These are phyloP conservation scores for Oscheius onirici DNA, from an alignment of 2,888 invertebrate species.

Conservation along the genomic window DNA sequence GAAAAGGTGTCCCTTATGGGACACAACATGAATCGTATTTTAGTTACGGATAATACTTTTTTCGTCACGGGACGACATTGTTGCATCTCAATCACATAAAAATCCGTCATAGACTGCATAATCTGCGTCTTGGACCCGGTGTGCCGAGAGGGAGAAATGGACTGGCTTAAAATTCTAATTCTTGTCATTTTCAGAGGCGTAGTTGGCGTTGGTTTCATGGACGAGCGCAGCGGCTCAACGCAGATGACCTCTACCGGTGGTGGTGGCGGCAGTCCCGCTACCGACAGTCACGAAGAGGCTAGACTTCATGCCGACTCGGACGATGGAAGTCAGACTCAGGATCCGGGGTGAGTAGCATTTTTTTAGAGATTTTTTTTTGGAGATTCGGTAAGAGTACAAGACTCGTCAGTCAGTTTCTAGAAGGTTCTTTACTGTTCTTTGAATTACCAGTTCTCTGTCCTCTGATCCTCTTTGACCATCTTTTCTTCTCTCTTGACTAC, in stretches of 20 bases:
- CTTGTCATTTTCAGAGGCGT: conserved; percentile 31
- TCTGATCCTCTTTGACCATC: too few species aligned
- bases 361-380: background rate
- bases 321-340: conserved; percentile 58
- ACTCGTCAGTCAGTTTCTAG: background rate
- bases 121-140: background rate
- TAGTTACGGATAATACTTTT: background rate
- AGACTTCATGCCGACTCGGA: conserved; percentile 60
- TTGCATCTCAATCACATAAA: background rate
- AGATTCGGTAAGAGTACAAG: background rate
- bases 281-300: conserved; percentile 47
- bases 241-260: conserved; percentile 21
- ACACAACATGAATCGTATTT: background rate
- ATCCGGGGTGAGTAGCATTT: conserved; percentile 48
- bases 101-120: background rate
- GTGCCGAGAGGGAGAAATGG: background rate
- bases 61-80: background rate
- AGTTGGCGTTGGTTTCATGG: conserved; percentile 35
- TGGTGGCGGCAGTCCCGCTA: conserved; percentile 12
- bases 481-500: too few species aligned
- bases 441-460: too few species aligned
- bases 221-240: conserved; percentile 34
- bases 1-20: background rate
- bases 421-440: background rate
- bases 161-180: background rate